Conservation (phyloP, 2,113 vertebrate species). For the Cygnus buccinator region DNA sequence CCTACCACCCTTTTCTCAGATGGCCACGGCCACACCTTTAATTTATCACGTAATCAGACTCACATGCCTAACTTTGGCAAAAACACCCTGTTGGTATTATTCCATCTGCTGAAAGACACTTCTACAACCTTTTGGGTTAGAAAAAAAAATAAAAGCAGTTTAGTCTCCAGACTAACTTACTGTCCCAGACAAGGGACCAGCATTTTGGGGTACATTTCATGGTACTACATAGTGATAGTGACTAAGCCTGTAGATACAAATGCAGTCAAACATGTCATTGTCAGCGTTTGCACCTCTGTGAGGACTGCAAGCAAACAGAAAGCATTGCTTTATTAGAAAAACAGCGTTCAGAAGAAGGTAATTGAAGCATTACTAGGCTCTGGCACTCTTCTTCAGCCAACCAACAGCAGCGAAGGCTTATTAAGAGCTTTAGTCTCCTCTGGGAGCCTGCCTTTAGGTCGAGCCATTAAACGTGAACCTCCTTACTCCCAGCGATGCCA, state of each 20-base stretch:
- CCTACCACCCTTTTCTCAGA: neutral
- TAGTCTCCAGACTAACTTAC: neutral
- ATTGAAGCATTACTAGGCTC: neutral
- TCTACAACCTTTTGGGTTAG: neutral
- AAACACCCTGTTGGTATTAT: neutral
- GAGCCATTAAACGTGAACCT: fast-evolving
- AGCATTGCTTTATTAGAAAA: neutral
- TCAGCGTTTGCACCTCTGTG: neutral
- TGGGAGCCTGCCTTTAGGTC: neutral
- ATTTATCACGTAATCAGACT: fast-evolving
- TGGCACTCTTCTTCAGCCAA: neutral
- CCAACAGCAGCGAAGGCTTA: fast-evolving
- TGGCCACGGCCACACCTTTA: neutral
- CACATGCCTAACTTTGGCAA: neutral
- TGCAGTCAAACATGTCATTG: neutral
- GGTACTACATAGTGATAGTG: neutral
- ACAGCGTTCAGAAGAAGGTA: neutral
- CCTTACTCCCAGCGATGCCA: neutral
- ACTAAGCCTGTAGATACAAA: neutral
- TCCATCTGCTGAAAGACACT: neutral
- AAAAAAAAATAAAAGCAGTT: neutral
- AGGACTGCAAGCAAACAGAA: fast-evolving
- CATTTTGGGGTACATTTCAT: neutral
- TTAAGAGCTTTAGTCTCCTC: neutral
- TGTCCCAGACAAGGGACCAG: neutral